Percentiles rank a stretch among this genome's conserved stretches.
Conservation (phyloP, 2,113 vertebrate genomes). For the Odontesthes bonariensis region DNA sequence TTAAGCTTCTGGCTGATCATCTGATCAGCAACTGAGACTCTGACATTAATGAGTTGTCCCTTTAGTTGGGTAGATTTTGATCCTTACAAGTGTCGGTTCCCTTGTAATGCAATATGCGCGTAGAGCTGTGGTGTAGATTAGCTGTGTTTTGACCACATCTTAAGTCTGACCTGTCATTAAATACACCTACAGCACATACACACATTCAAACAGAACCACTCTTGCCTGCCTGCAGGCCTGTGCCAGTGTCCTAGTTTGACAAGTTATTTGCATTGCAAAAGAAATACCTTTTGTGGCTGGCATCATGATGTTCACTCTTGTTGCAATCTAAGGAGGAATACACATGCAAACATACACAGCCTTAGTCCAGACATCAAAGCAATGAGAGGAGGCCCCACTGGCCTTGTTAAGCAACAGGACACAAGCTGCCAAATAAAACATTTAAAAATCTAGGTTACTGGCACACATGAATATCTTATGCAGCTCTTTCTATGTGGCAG, state of each 20-base stretch:
- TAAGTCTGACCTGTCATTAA: neutral
- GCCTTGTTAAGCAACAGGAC: slow-evolving; percentile 52
- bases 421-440: slow-evolving; percentile 67
- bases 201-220: slow-evolving; percentile 3
- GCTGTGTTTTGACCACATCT: slow-evolving; percentile 31
- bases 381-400: slow-evolving; percentile 36
- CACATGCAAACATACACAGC: slow-evolving; percentile 23
- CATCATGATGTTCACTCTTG: slow-evolving; percentile 41
- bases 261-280: slow-evolving; percentile 19
- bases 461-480: slow-evolving; percentile 72
- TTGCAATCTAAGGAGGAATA: slow-evolving; percentile 31
- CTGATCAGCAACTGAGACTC: slow-evolving; percentile 51
- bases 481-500: slow-evolving; percentile 65
- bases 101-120: slow-evolving; percentile 44
- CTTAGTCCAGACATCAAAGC: slow-evolving; percentile 64
- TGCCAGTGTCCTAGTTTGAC: slow-evolving; percentile 56
- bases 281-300: slow-evolving; percentile 35
- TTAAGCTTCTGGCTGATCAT: slow-evolving; percentile 24
- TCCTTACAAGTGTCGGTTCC: slow-evolving; percentile 49
- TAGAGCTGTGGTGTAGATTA: slow-evolving; percentile 29
- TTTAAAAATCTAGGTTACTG: slow-evolving; percentile 77
- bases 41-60: neutral
- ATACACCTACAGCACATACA: slow-evolving; percentile 4
- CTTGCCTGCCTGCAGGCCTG: slow-evolving; percentile 18
- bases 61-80: slow-evolving; percentile 32